Conservation (phyloP, 1,140 invertebrate genomes). For the Pemphigus obesinymphae region DNA sequence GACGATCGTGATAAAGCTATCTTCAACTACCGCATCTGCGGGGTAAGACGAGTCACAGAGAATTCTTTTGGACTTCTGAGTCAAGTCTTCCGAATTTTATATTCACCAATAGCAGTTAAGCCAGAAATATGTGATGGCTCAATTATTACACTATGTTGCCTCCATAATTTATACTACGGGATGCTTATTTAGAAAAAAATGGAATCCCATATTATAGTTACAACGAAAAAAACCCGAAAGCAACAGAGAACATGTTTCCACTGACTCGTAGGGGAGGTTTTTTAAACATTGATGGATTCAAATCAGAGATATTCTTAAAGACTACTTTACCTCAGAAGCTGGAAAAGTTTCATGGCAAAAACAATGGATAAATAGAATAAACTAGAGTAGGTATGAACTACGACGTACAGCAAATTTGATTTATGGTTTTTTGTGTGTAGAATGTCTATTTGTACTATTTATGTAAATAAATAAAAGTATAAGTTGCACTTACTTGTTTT, state of each 20-base stretch:
- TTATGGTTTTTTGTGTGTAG: too few species aligned
- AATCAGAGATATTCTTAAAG: not conserved
- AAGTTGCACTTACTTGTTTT: too few species aligned
- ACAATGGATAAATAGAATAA: too few species aligned
- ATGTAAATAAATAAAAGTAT: too few species aligned
- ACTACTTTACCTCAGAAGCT: not conserved
- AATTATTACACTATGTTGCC: not conserved
- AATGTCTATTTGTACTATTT: too few species aligned
- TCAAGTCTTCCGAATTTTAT: not conserved
- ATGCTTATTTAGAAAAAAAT: not conserved
- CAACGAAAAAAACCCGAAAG: not conserved
- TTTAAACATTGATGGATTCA: not conserved
- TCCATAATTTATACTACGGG: not conserved
- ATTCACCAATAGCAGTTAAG: not conserved
- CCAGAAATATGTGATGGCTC: not conserved
- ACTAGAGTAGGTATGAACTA: too few species aligned
- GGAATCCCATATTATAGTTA: not conserved
- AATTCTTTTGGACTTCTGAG: slow-evolving; percentile 53
- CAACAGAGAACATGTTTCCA: not conserved
- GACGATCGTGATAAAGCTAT: slow-evolving; percentile 48
- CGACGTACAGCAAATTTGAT: too few species aligned
- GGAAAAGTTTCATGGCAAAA: not conserved
- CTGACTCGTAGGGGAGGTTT: not conserved
- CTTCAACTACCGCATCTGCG: slow-evolving; percentile 51
- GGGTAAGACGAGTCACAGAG: slow-evolving; percentile 52